phyloP scores from a whole-genome alignment of 2,888 invertebrate genomes.

The Chymomyza caudatula region DNA sequence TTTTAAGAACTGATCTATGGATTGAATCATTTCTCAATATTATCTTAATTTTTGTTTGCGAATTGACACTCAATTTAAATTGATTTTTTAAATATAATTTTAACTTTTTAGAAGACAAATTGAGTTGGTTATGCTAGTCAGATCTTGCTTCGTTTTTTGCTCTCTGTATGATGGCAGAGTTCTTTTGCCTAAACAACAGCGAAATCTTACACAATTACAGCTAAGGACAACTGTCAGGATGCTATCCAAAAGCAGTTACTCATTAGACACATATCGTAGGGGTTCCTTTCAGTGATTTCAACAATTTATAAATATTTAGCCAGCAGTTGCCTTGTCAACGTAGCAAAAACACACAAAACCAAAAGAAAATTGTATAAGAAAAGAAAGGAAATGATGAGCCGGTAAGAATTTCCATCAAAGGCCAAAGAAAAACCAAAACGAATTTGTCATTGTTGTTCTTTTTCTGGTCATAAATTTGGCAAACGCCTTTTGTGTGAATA shows the following conservation, averaged over 20 bases:
- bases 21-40: too few relatives aligned
- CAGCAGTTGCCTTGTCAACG: conserved; percentile 34
- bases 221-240: not conserved
- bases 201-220: conserved; percentile 47
- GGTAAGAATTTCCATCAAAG: conserved; percentile 24
- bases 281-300: conserved; percentile 45
- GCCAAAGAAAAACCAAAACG: conserved; percentile 62
- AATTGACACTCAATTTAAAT: too few relatives aligned
- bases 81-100: too few relatives aligned
- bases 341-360: not conserved
- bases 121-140: too few relatives aligned
- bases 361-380: not conserved
- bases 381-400: conserved; percentile 45
- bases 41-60: too few relatives aligned
- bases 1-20: too few relatives aligned
- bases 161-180: not conserved
- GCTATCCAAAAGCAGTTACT: not conserved
- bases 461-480: conserved; percentile 47
- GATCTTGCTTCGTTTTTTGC: not conserved
- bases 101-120: too few relatives aligned
- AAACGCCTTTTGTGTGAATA: conserved; percentile 29
- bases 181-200: conserved; percentile 34
- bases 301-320: conserved; percentile 76
- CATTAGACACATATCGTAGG: not conserved
- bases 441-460: conserved; percentile 65